Conservation (phyloP, 2,888 invertebrate species). For the Phyto melanocephala region DNA sequence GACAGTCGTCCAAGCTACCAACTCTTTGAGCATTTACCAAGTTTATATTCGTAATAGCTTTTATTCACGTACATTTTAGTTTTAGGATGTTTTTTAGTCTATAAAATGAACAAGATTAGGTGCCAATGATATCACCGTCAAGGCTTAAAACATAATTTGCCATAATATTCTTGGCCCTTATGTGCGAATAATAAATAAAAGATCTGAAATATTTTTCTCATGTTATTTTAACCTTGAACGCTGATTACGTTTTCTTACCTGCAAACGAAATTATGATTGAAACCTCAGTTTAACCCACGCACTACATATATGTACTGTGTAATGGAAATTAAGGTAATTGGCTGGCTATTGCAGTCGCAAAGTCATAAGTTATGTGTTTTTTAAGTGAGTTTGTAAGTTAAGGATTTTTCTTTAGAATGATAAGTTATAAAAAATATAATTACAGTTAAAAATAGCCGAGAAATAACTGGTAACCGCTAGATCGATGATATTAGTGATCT, state of each 20-base stretch:
- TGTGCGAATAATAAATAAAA: slow-evolving; percentile 1
- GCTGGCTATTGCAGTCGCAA: neutral
- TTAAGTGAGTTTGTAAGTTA: neutral
- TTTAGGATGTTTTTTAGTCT: neutral
- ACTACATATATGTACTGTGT: slow-evolving; percentile 4
- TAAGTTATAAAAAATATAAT: no score
- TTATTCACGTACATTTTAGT: neutral
- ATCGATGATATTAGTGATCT: no score
- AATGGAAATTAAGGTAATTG: neutral
- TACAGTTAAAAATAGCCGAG: no score
- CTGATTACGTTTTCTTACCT: slow-evolving; percentile 14
- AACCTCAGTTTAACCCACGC: slow-evolving; percentile 23
- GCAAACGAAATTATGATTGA: neutral
- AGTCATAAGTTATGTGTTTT: neutral
- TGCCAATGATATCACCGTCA: slow-evolving; percentile 29
- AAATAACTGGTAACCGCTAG: no score
- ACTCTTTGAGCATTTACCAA: neutral
- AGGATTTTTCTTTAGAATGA: no score
- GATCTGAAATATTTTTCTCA: slow-evolving; percentile 41
- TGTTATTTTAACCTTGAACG: slow-evolving; percentile 56
- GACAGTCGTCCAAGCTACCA: no score
- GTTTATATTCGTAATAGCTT: slow-evolving; percentile 11
- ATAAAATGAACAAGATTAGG: slow-evolving; percentile 28
- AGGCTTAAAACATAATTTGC: slow-evolving; percentile 42
- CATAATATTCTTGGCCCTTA: neutral